These are phyloP conservation scores for Pseudochirops cupreus DNA, from an alignment of 2,797 vertebrate species.

Conservation along the genomic window DNA sequence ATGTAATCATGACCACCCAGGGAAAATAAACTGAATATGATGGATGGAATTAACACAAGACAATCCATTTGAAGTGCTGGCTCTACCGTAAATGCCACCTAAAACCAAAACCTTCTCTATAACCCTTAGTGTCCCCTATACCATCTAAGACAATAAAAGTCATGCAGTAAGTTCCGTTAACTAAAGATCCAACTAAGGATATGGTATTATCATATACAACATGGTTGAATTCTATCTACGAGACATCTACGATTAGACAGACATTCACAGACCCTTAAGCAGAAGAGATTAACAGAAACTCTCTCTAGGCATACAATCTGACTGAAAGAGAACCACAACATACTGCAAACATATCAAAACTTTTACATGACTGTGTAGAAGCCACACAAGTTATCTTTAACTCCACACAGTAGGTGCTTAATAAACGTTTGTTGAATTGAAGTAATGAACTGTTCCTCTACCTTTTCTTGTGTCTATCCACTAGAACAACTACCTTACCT, in stretches of 20 bases:
- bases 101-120: neutral
- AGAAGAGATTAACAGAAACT: neutral
- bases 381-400: neutral
- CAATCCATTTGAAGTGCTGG: conserved; percentile 41
- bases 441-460: neutral
- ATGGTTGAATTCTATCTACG: neutral
- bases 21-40: conserved; percentile 52
- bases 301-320: neutral
- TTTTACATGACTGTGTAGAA: neutral
- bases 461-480: neutral
- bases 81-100: conserved; percentile 15
- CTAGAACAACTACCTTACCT: neutral
- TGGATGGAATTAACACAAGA: neutral
- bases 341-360: neutral
- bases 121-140: conserved; percentile 20
- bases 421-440: neutral
- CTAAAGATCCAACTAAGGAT: neutral
- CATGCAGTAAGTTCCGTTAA: conserved; percentile 54
- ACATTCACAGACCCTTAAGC: neutral
- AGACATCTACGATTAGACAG: neutral
- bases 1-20: neutral
- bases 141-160: conserved; percentile 61
- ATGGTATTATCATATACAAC: neutral
- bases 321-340: neutral
- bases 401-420: neutral